Evolutionary conservation across 2,797 vertebrate species (phyloP), one percentile per base, ranked within the genome.

Genomic region (Chlorospingus flavigularis): DNA sequence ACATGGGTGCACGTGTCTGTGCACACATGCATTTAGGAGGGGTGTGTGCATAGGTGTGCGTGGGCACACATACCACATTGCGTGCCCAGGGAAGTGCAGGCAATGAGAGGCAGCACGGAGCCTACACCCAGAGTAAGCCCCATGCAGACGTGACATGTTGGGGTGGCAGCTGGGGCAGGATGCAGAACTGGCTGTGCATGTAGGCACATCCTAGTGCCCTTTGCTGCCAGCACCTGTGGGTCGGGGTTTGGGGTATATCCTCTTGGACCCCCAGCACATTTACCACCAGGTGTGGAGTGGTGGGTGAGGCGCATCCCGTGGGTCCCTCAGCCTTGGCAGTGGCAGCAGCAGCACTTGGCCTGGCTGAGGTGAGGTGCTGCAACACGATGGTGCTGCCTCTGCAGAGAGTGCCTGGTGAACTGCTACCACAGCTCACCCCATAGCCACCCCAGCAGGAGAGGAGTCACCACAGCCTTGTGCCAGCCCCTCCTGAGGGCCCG

Each of bases 381-480:
- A 88, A 50, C 50, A 53, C 0, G 1, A 78, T 10, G 53, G n/a
- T 0, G 1, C 80, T 88, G 73, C 61, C 54, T 47, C 17, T 3
- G 2, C 45, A 35, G 63, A 62, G 58, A 54, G 43, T 24, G 1
- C 55, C 60, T 26, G 12, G 65, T 61, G 78, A 53, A 39, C 21
- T 2, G 2, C 8, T 8, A 1, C 17, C 40, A 24, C 2, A 5
- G 61, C 35, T 81, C 13, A 1, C 25, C 19, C 42, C 21, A 9
- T 9, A 12, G 57, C 55, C 6, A 24, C 40, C 21, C 7, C 1
- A 0, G 43, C 68, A 31, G 5, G 7, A 73, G 6, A 72, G 12
- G 23, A 75, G 39, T 47, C 16, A 5, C 30, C 2, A 0, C 0
- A 12, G 37, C 70, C 28, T 42, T 1, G 0, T 6, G 4, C 21